Base-by-base conservation (phyloP, 2,888 invertebrate genomes). In the Mythimna vitellina region DNA sequence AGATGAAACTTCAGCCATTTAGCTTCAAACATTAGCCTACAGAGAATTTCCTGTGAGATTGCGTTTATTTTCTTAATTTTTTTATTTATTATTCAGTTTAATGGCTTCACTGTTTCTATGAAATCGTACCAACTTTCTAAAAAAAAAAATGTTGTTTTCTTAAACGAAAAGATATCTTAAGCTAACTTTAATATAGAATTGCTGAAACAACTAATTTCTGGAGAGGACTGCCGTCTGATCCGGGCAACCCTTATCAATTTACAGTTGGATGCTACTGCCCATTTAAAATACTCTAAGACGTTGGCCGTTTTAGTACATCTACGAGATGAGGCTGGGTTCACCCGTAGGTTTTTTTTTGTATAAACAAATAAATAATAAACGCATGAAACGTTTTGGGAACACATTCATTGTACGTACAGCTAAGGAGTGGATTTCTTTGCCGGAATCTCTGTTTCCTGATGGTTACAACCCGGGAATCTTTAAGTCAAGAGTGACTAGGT, bases 181-280 rank as follows among this genome's bases (percentile, higher is more conserved):
- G 20, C 57, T 53, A 74, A 54, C 29, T 54, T 7, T 14, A 61
- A 61, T 20, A 38, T 54, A n/a, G 12, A 32, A 64, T 22, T 29
- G 71, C 63, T 77, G 70, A 63, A 70, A 7, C n/a, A 60, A 38
- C 76, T 72, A 78, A 76, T 76, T 72, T 76, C 76, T 76, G 78
- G 61, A 14, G 17, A 57, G 22, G 76, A 76, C 76, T 78, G 54
- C 46, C 70, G 73, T 63, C 54, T 69, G 65, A 65, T 70, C 66
- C 71, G 42, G 64, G n/a, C 42, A 60, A 72, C 76, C 76, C 78
- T 80, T 73, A 66, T 78, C 78, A 80, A 76, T 71, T 68, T 73
- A 75, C 68, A 76, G 72, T 65, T 62, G 51, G 49, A 51, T 77
- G 77, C 70, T 32, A 9, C 57, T 42, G 9, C 38, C 77, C 29